phyloP scores from a whole-genome alignment of 2,888 invertebrate genomes.

The Poecilobothrus nobilitatus region DNA sequence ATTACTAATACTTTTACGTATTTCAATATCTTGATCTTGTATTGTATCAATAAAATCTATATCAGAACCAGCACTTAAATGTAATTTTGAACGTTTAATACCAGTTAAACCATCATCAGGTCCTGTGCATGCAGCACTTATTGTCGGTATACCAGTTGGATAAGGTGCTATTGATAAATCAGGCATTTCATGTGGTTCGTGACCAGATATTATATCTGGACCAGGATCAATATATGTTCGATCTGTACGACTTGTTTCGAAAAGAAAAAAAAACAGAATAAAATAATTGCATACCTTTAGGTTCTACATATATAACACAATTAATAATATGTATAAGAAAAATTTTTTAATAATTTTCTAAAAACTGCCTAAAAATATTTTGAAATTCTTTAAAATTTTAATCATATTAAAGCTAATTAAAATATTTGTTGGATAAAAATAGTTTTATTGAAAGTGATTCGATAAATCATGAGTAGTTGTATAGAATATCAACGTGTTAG shows the following conservation, averaged over 20 bases:
- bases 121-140: constrained; percentile 69
- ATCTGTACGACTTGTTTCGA: background rate
- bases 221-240: constrained; percentile 44
- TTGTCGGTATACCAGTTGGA: constrained; percentile 47
- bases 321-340: too few relatives aligned
- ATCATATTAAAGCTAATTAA: too few relatives aligned
- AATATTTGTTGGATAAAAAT: too few relatives aligned
- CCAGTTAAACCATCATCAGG: constrained; percentile 73
- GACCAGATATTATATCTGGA: constrained; percentile 54
- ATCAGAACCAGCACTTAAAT: constrained; percentile 59
- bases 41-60: constrained; percentile 63
- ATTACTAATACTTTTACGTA: constrained; percentile 37
- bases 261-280: too few relatives aligned
- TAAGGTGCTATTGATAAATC: constrained; percentile 49
- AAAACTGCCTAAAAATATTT: too few relatives aligned
- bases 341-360: too few relatives aligned
- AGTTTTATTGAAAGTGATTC: too few relatives aligned
- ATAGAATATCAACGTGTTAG: too few relatives aligned
- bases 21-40: constrained; percentile 40
- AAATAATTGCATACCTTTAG: too few relatives aligned
- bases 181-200: constrained; percentile 64
- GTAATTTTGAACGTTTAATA: constrained; percentile 57
- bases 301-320: too few relatives aligned
- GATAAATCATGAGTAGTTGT: too few relatives aligned
- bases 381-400: too few relatives aligned